phyloP scores from a whole-genome alignment of 2,797 vertebrate genomes.

The Micrastur ruficollis region DNA sequence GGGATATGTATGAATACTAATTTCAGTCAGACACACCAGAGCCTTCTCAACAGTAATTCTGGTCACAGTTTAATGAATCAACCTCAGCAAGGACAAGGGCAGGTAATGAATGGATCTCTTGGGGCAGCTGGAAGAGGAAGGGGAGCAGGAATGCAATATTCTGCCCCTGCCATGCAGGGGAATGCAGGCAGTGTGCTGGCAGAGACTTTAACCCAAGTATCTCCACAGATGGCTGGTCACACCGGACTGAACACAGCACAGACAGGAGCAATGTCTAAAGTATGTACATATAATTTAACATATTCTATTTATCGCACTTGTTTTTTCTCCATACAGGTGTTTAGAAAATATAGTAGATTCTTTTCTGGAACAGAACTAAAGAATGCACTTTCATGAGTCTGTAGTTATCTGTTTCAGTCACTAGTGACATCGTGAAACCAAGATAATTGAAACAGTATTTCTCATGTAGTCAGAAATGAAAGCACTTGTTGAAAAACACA shows the following conservation, averaged over 20 bases:
- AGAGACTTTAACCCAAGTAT: constrained; percentile 92
- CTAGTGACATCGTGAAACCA: background rate
- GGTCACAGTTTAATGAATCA: constrained; percentile 87
- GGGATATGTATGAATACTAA: constrained; percentile 88
- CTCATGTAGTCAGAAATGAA: background rate
- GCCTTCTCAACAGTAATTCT: constrained; percentile 90
- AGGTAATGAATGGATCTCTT: constrained; percentile 95
- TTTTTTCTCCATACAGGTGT: background rate
- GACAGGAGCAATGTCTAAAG: constrained; percentile 92
- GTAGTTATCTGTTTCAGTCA: background rate
- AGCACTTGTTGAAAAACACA: background rate
- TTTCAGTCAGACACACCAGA: constrained; percentile 87
- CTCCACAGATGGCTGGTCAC: constrained; percentile 85
- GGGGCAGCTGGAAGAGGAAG: constrained; percentile 89
- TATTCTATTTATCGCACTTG: background rate
- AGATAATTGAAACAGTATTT: background rate
- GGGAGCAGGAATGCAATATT: constrained; percentile 88
- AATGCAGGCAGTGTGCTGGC: constrained; percentile 87
- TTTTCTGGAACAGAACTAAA: background rate
- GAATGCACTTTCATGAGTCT: background rate
- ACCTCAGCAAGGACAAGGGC: constrained; percentile 84
- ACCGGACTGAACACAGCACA: constrained; percentile 85
- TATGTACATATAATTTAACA: constrained; percentile 66
- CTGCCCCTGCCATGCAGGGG: constrained; percentile 80
- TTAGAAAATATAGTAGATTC: background rate